Evolutionary conservation across 1,140 invertebrate genomes (phyloP).

Genomic region (Lasioglossum albipes): DNA sequence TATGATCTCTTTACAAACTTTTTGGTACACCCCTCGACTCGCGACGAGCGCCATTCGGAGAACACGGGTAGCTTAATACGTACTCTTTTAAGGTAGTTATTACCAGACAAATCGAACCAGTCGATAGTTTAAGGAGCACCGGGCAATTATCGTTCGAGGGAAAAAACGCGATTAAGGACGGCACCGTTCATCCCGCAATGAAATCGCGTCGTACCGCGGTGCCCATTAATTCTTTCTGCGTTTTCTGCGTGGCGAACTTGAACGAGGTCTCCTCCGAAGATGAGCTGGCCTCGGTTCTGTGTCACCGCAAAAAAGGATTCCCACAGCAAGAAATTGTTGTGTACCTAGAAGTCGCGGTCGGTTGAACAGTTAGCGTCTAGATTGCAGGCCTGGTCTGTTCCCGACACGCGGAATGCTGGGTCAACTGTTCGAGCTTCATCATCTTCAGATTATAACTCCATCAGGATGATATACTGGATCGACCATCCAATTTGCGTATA

Average conservation of each 20-base stretch:
- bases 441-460: not conserved
- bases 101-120: not conserved
- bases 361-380: slow-evolving; percentile 7
- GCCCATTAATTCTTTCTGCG: not conserved
- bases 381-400: slow-evolving; percentile 11
- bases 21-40: too few species aligned
- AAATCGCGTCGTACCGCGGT: not conserved
- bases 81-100: not conserved
- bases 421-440: not conserved
- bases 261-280: slow-evolving; percentile 7
- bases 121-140: not conserved
- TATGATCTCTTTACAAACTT: too few species aligned
- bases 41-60: too few species aligned
- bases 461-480: not conserved
- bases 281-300: not conserved
- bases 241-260: slow-evolving; percentile 3
- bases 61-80: not conserved
- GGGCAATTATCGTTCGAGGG: slow-evolving; percentile 1
- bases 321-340: slow-evolving; percentile 33
- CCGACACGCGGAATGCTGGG: slow-evolving; percentile 24
- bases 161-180: slow-evolving; percentile 1
- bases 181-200: not conserved
- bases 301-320: slow-evolving; percentile 10
- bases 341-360: slow-evolving; percentile 6
- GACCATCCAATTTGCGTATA: not conserved